phyloP scores from a whole-genome alignment of 2,113 vertebrate species.

The Gallinago paraguaiae region DNA sequence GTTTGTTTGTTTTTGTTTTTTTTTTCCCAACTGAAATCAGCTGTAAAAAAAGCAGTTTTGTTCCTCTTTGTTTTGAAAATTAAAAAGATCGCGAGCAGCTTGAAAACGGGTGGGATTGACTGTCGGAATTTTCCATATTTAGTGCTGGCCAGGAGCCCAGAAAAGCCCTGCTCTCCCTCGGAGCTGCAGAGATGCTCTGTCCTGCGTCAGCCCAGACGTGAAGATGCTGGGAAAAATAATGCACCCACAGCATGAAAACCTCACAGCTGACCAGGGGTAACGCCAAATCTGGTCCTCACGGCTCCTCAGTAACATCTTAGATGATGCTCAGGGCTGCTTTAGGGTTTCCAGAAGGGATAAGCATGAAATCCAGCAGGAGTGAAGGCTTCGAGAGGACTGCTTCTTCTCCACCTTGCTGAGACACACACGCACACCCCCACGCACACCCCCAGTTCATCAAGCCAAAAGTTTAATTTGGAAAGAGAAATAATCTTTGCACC shows the following conservation, averaged over 20 bases:
- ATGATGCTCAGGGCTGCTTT: not conserved
- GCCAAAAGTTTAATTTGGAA: not conserved
- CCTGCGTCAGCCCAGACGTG: not conserved
- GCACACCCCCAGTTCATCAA: not conserved
- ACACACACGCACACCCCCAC: not conserved
- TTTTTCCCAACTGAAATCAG: not conserved
- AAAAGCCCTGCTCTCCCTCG: not conserved
- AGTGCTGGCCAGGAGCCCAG: not conserved
- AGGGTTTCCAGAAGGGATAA: not conserved
- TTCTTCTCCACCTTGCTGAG: not conserved
- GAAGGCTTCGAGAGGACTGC: fast-evolving
- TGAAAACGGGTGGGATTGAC: fast-evolving
- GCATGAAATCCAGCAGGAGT: not conserved
- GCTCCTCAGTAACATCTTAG: not conserved
- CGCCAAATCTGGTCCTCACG: fast-evolving
- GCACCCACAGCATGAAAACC: not conserved
- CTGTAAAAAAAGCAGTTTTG: not conserved
- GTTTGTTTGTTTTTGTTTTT: not conserved
- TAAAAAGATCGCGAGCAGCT: not conserved
- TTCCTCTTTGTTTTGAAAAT: not conserved
- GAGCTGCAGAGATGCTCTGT: not conserved
- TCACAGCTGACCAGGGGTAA: not conserved
- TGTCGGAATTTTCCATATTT: constrained; percentile 10
- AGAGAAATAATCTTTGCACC: not conserved
- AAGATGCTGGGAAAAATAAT: not conserved